Conservation (phyloP, 2,113 vertebrate species). For the Pterocles burchelli region DNA sequence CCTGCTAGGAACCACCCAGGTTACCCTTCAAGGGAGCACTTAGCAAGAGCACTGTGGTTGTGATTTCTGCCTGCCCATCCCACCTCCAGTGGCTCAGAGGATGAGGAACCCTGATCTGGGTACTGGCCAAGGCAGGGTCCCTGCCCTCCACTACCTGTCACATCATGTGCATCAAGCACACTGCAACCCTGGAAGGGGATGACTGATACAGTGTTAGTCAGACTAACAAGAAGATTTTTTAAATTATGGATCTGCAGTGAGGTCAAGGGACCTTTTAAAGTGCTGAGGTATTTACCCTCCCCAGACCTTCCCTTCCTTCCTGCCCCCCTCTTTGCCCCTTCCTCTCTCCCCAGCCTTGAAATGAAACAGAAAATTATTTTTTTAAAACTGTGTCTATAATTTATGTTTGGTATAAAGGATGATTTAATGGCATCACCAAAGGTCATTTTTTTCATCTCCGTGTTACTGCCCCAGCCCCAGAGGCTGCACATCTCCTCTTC, state of each 20-base stretch:
- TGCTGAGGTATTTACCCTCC: constrained; percentile 58
- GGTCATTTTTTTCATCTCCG: constrained; percentile 68
- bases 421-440: constrained; percentile 82
- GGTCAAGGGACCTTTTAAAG: constrained; percentile 42
- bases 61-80: neutral
- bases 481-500: neutral
- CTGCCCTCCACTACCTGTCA: neutral
- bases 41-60: neutral
- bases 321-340: neutral
- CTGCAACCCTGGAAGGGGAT: constrained; percentile 7
- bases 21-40: neutral
- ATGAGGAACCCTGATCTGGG: neutral
- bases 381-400: constrained; percentile 78
- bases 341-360: constrained; percentile 62
- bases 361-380: constrained; percentile 82
- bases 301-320: constrained; percentile 7
- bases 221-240: neutral
- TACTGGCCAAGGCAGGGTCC: neutral
- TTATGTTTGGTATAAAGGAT: constrained; percentile 81
- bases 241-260: constrained; percentile 34
- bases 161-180: neutral
- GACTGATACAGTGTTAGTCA: neutral
- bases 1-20: neutral
- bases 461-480: constrained; percentile 17
- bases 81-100: neutral